Base-by-base conservation (phyloP, 1,140 invertebrate genomes). In the Calosoma granatense region DNA sequence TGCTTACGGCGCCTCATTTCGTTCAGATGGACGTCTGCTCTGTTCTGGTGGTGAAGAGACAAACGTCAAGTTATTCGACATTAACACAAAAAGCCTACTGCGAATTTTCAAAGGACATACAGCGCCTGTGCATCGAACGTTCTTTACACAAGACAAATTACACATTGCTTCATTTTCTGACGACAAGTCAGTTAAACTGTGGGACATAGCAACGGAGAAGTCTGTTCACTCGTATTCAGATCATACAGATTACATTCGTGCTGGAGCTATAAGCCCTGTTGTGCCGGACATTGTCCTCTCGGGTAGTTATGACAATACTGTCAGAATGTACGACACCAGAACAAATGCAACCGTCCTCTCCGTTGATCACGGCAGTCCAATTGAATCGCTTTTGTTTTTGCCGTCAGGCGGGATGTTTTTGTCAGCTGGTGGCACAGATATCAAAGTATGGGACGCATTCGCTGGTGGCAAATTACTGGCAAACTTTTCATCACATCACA, bases 361-460 rank as follows among this genome's bases (percentile, higher is more conserved):
- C 22, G 84, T 97, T 4, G 83, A 96, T 69, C 94, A 97, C 75
- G 92, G 87, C 51, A 79, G 82, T 63, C 93, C 94, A 0, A 87
- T 99, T 1, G 95, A 98, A 74, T 87, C 87, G 62, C 75, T 97
- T 54, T 66, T 97, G 2, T 92, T 94, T 67, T 80, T 94, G 65
- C 92, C 94, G 12, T 85, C 85, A 52, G 93, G 94, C 20, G 90
- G 91, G 51, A 81, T 98, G 61, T 89, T 98, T 66, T 75, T 96
- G 15, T 92, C 91, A 64, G 92, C 92, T 62, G 93, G 95, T 66
- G 94, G 92, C 11, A 93, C 86, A 26, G 86, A 91, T 73, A 85
- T 98, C 1, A 88, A 87, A 74, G 86, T 98, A 11, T 98, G 94
- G 94, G 94, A 98, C 74, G 82, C 87, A 47, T 78, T 96, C 36